Conservation (phyloP, 2,888 invertebrate genomes). For the Camponotus fellah region DNA sequence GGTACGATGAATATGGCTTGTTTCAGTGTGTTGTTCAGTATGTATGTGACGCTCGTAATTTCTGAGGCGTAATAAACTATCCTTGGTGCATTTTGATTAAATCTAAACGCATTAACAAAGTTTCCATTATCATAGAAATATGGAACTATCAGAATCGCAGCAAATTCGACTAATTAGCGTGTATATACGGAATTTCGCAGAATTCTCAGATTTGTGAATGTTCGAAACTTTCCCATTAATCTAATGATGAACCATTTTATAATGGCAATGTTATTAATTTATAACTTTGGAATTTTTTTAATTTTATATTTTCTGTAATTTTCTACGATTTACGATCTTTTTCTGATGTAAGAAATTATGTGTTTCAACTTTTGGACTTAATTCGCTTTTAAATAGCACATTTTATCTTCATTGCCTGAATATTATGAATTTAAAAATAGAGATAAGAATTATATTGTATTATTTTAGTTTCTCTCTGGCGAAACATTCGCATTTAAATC, state of each 20-base stretch:
- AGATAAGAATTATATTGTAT: neutral
- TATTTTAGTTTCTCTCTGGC: neutral
- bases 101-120: slow-evolving; percentile 37
- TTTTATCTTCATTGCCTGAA: neutral
- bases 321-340: neutral
- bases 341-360: neutral
- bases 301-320: neutral
- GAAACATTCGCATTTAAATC: neutral
- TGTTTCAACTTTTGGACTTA: neutral
- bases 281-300: neutral
- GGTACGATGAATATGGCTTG: slow-evolving; percentile 39
- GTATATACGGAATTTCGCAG: neutral
- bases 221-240: neutral
- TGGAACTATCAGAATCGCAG: neutral
- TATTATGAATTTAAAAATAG: slow-evolving; percentile 1
- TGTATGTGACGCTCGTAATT: slow-evolving; percentile 18
- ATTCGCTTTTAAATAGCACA: neutral
- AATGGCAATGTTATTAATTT: neutral
- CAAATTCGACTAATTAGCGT: slow-evolving; percentile 32
- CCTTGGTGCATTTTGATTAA: slow-evolving; percentile 36
- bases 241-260: neutral
- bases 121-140: slow-evolving; percentile 34
- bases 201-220: neutral
- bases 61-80: slow-evolving; percentile 44
- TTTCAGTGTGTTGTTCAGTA: slow-evolving; percentile 1